These are phyloP conservation scores for Sebastes itinus DNA, from an alignment of 2,797 vertebrate species.

Conservation along the genomic window DNA sequence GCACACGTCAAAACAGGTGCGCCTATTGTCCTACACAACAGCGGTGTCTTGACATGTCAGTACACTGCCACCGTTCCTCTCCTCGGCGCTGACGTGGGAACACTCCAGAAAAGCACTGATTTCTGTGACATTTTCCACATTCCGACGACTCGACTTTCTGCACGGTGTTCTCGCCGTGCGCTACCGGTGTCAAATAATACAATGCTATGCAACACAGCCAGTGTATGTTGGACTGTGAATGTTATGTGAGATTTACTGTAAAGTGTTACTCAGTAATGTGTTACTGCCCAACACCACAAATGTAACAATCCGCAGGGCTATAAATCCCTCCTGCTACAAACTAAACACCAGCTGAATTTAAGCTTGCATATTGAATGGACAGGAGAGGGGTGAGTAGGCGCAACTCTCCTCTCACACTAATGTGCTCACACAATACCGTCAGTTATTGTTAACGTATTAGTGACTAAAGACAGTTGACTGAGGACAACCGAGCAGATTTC, in stretches of 20 bases:
- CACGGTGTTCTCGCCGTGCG: background rate
- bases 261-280: background rate
- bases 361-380: background rate
- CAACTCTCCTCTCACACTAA: background rate
- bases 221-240: background rate
- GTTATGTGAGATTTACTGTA: background rate
- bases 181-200: background rate
- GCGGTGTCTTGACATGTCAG: background rate
- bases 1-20: background rate
- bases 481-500: background rate
- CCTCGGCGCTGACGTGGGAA: background rate
- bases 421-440: conserved; percentile 14
- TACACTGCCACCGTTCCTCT: background rate
- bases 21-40: background rate
- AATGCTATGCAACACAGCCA: background rate
- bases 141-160: background rate
- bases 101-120: background rate
- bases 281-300: background rate
- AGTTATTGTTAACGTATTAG: conserved; percentile 11
- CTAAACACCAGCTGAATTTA: background rate
- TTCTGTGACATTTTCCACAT: background rate
- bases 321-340: background rate
- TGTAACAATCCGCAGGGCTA: background rate
- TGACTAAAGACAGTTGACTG: background rate
- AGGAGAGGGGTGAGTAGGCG: background rate